Conservation (phyloP, 2,113 vertebrate species). For the Dicaeum eximium region DNA sequence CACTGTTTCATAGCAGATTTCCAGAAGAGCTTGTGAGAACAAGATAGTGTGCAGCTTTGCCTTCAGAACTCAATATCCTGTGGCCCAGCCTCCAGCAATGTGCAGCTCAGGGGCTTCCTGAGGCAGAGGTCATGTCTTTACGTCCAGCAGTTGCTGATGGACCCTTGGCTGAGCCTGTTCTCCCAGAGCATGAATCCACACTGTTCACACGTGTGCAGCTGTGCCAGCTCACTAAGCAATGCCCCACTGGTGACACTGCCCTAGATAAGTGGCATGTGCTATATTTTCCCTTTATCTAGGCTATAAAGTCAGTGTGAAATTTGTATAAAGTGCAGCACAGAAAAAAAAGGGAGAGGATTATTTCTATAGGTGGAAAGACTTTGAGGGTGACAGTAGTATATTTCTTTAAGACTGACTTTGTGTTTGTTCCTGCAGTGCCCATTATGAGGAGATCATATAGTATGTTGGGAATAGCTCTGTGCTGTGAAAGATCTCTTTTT, state of each 20-base stretch:
- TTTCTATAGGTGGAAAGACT: background rate
- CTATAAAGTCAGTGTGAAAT: background rate
- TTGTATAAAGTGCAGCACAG: background rate
- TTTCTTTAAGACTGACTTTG: background rate
- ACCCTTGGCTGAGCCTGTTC: background rate
- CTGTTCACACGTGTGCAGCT: fast-evolving
- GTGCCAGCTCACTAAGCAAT: background rate
- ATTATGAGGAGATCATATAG: background rate
- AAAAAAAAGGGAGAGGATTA: background rate
- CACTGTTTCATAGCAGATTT: background rate
- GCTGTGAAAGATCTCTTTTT: background rate
- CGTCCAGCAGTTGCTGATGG: fast-evolving
- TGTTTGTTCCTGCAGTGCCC: background rate
- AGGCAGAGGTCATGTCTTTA: background rate
- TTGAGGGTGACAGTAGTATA: background rate
- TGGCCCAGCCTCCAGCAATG: background rate
- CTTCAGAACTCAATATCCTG: background rate
- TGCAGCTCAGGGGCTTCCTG: background rate
- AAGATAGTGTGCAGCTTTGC: background rate
- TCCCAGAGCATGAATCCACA: fast-evolving
- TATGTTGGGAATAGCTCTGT: background rate
- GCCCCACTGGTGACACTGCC: background rate
- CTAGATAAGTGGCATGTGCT: background rate
- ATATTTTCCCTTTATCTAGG: background rate
- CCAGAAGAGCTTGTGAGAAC: background rate